Evolutionary conservation across 1,140 invertebrate genomes (phyloP), one percentile per base, ranked within the genome.

Genomic region (Camponotus pennsylvanicus): DNA sequence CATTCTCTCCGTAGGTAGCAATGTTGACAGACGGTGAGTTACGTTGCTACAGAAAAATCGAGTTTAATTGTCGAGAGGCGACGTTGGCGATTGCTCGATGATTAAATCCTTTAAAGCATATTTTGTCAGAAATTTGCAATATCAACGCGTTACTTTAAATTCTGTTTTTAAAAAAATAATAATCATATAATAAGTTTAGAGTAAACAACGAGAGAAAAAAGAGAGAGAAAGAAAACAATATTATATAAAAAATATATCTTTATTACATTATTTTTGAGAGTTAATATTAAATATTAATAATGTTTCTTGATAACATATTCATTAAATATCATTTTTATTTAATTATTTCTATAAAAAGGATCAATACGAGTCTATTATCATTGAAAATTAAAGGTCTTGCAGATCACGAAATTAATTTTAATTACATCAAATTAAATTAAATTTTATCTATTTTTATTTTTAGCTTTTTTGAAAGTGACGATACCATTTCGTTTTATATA

Each of bases 1-100:
- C 76, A 59, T 27, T 49, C 84, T 32, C 66, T 40, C 57, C 8
- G 32, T 76, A 76, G 78, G 70, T 87, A 79, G 73, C 59, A 77
- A 79, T 80, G 80, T 85, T 88, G 88, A 89, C 89, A 88, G 75
- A 90, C 84, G 89, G 90, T 90, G 78, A 88, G 88, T 90, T 86
- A 75, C 84, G 59, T 84, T 57, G 76, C 21, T 9, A 7, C 1
- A 52, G 34, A 82, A 88, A 88, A 88, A 76, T 86, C 34, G 1
- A n/a, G 18, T 37, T 75, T 45, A 55, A 82, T 32, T 79, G 34
- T 59, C 18, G 6, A 13, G 8, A 11, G n/a, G 18, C 45, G 15
- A 67, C 77, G 63, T 80, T 34, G 52, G 13, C 45, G 45, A 18
- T n/a, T 15, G 61, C 18, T 15, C n/a, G 63, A 40, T 37, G 49